These are phyloP conservation scores for Cotesia typhae DNA, from an alignment of 1,140 invertebrate genomes.

Conservation along the genomic window DNA sequence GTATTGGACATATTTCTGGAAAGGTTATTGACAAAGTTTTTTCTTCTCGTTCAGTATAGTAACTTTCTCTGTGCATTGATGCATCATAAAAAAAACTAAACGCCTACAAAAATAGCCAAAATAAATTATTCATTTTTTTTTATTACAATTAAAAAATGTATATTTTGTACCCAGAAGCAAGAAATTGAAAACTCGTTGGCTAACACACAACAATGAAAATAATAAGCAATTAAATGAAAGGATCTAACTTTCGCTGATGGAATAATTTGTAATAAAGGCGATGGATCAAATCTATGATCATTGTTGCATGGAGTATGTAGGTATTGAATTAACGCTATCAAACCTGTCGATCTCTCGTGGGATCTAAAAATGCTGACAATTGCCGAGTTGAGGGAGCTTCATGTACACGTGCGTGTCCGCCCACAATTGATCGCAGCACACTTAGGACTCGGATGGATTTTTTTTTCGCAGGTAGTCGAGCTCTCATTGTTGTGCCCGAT, in stretches of 20 bases:
- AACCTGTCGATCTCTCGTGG: slow-evolving; percentile 28
- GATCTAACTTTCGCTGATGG: slow-evolving; percentile 20
- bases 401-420: slow-evolving; percentile 32
- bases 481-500: slow-evolving; percentile 40
- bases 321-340: slow-evolving; percentile 26
- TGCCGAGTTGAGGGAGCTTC: slow-evolving; percentile 19
- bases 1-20: too few species aligned
- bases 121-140: too few species aligned
- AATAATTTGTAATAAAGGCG: slow-evolving; percentile 22
- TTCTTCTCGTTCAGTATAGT: too few species aligned
- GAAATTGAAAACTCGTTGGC: not conserved
- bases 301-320: slow-evolving; percentile 3
- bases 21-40: too few species aligned
- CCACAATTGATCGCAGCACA: slow-evolving; percentile 27
- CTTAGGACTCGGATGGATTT: slow-evolving; percentile 30
- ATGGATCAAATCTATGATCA: slow-evolving; percentile 21
- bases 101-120: too few species aligned
- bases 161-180: not conserved
- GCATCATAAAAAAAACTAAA: too few species aligned
- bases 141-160: too few species aligned
- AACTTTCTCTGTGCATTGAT: too few species aligned
- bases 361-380: slow-evolving; percentile 23
- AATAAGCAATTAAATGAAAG: not conserved
- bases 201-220: not conserved
- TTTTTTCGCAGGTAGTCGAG: slow-evolving; percentile 39